Conservation (phyloP, 2,113 vertebrate genomes). For the Apteryx mantelli region DNA sequence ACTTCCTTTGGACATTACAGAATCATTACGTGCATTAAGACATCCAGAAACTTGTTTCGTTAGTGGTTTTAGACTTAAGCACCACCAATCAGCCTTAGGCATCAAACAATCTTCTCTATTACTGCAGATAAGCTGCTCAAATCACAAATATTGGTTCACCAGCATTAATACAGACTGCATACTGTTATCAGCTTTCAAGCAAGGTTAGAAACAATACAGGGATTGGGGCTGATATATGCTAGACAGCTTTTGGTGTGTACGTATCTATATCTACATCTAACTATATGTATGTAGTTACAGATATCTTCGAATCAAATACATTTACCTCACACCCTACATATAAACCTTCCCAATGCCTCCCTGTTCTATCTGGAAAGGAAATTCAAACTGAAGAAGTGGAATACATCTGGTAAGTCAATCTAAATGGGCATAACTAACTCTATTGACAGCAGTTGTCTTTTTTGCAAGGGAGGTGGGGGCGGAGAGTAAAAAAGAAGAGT, state of each 20-base stretch:
- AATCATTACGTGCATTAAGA: accelerated
- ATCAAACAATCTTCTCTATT: not conserved
- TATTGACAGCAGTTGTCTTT: not conserved
- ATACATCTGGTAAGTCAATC: not conserved
- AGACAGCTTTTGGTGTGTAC: too few species aligned
- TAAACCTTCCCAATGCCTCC: not conserved
- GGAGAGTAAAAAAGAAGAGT: not conserved
- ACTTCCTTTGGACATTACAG: not conserved
- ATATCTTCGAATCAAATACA: not conserved
- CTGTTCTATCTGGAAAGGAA: not conserved
- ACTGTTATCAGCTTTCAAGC: not conserved
- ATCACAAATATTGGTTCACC: not conserved
- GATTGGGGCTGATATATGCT: not conserved
- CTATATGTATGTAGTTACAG: not conserved
- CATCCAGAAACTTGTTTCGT: not conserved
- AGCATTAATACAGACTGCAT: not conserved
- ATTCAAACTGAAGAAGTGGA: not conserved
- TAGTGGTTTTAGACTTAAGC: not conserved
- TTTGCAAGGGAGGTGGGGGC: not conserved
- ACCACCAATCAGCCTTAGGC: not conserved
- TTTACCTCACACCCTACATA: not conserved
- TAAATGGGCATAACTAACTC: accelerated
- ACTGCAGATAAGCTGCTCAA: not conserved
- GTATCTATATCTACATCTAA: not conserved
- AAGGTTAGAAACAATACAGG: not conserved